Percentiles rank a stretch among this genome's conserved stretches.
phyloP scores from a whole-genome alignment of 2,113 vertebrate species.

The Heterotis niloticus region DNA sequence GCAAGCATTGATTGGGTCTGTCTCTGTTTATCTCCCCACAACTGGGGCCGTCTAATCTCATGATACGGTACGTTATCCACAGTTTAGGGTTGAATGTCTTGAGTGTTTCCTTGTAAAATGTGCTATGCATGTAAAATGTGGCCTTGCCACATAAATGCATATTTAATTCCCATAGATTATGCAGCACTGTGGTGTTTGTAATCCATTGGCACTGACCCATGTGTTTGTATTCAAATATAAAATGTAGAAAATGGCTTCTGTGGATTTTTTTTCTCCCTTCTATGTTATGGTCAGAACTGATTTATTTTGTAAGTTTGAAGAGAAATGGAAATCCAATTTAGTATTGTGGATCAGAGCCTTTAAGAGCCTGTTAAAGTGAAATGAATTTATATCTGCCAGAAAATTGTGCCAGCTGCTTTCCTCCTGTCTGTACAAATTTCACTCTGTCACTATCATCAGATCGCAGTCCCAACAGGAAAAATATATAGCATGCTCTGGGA shows the following conservation, averaged over 20 bases:
- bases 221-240: not conserved
- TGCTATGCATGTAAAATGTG: too few relatives aligned
- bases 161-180: not conserved
- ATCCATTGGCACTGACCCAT: not conserved
- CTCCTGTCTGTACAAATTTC: not conserved
- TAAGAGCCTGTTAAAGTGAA: not conserved
- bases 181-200: not conserved
- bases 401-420: not conserved
- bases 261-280: not conserved
- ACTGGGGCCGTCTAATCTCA: constrained; percentile 10
- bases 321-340: constrained; percentile 6
- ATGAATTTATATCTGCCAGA: not conserved
- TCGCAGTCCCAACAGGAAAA: not conserved
- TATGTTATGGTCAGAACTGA: not conserved
- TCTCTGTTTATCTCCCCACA: not conserved
- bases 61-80: not conserved
- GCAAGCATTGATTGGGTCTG: not conserved
- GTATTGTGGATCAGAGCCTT: not conserved
- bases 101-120: not conserved
- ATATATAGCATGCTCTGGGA: too few relatives aligned
- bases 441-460: not conserved
- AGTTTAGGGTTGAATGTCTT: constrained; percentile 1
- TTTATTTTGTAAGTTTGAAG: not conserved
- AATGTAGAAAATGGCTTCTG: not conserved
- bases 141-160: too few relatives aligned